phyloP scores from a whole-genome alignment of 1,140 invertebrate species.

The Phocides pigmalion region DNA sequence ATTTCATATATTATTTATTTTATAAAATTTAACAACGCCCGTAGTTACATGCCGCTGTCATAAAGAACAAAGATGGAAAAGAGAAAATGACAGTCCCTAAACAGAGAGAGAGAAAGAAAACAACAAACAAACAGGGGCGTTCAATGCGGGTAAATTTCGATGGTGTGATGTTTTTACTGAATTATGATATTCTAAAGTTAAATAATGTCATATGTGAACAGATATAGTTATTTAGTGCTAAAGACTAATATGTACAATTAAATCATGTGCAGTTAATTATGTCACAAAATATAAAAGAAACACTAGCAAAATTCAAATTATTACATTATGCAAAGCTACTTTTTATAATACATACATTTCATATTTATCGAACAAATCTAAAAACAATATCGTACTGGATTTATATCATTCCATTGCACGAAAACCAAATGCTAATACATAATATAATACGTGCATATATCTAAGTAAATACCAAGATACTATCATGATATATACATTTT shows the following conservation, averaged over 20 bases:
- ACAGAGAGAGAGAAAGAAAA: constrained; percentile 15
- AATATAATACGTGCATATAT: too few relatives aligned
- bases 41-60: neutral
- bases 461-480: too few relatives aligned
- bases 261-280: constrained; percentile 33
- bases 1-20: too few relatives aligned
- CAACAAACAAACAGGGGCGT: constrained; percentile 35
- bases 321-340: too few relatives aligned
- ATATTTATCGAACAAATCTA: too few relatives aligned
- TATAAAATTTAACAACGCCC: neutral
- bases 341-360: too few relatives aligned
- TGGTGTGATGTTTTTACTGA: constrained; percentile 74
- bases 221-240: constrained; percentile 13
- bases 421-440: too few relatives aligned
- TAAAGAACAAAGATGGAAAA: neutral
- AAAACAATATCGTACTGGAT: too few relatives aligned
- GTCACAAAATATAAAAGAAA: constrained; percentile 20
- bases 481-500: too few relatives aligned
- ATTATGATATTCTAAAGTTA: constrained; percentile 37
- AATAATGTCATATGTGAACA: constrained; percentile 19
- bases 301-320: neutral
- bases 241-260: constrained; percentile 21
- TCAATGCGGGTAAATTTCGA: constrained; percentile 77
- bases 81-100: neutral
- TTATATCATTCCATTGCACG: too few relatives aligned